Base-by-base conservation (phyloP, 2,797 vertebrate species). In the Ibycter americanus region DNA sequence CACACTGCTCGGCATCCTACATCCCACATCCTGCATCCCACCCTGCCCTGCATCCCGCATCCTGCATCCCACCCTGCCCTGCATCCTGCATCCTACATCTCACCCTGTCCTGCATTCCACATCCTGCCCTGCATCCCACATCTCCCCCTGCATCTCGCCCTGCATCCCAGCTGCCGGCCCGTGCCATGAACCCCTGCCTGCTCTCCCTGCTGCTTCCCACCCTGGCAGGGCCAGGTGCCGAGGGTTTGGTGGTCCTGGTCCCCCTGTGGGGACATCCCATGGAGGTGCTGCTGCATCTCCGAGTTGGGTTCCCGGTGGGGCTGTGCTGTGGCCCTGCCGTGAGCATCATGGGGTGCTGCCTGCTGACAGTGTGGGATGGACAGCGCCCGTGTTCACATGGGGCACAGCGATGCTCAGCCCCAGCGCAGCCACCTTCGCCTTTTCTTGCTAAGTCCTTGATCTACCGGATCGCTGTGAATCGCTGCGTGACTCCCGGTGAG, bases 341-440 rank as follows among this genome's bases (percentile, higher is more conserved):
- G 51, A 40, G 70, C 51, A 5, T 6, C 8, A 4, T 13, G 8
- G 49, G 51, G 36, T 59, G 61, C 68, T 67, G n/a, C 61, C 36
- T 1, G 3, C 36, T 14, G 77, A 15, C 1, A 1, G 15, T 0
- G 3, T 31, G 68, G 23, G 46, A 47, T 6, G 11, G 47, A 13
- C 21, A 7, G 26, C 1, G 1, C 4, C 34, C 4, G 1, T 13
- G 19, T 61, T 12, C 52, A 3, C 0, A 2, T 5, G 42, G 62
- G 40, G 70, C 21, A 5, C 29, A 17, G 55, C 4, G 9, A 19
- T 22, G 47, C 55, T 47, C 36, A 21, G 49, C 49, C 27, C 51
- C 3, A 1, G 8, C 21, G 3, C 29, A 7, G 65, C 58, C 42
- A 7, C 36, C 32, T 11, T 27, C 2, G 1, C 55, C 46, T 68